Base-by-base conservation (phyloP, 2,797 vertebrate genomes). In the Myotis findleyi region DNA sequence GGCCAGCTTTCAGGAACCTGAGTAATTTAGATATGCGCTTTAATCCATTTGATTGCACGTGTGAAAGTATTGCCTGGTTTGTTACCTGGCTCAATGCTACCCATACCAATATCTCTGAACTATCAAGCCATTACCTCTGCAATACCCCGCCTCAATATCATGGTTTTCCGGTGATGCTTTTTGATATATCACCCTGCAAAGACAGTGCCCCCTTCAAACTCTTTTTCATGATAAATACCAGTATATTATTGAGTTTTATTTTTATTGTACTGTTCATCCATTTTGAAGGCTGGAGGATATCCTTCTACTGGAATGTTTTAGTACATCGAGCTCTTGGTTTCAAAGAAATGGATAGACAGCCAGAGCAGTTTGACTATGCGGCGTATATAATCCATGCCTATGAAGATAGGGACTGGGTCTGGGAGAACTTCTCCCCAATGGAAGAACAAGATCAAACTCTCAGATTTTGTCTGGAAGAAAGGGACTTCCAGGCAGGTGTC, bases 21-120 rank as follows among this genome's bases (percentile, higher is more conserved):
- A 98, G 94, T 53, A 64, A 91, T 92, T 98, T 99, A 38, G 84
- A 98, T 73, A 99, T 99, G 99, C 97, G 98, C 89, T 99, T 97
- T 87, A 99, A 99, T 95, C 99, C 99, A 0, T 99, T 99, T 72
- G 99, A 99, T 72, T 99, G 99, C 95, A 99, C 99, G 0, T 99
- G 99, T 92, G 99, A 99, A 96, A 99, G 99, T 97, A 99, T 99
- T 62, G 94, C 99, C 94, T 99, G 99, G 99, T 99, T 99, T 94
- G 98, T 98, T 21, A 98, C 96, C 0, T 99, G 99, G 99, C 98
- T 99, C 79, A 99, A 99, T 83, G 47, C 10, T 47, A 99, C 99
- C 16, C 98, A 98, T 7, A 84, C 98, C 4, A 98, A 91, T 3
- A 97, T 99, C 66, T 97, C 98, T 5, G 98, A 96, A 41, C 72